Percentiles rank a stretch among this genome's conserved stretches.
Conservation (phyloP, 1,140 invertebrate genomes). For the Ostrea denselamellosa region DNA sequence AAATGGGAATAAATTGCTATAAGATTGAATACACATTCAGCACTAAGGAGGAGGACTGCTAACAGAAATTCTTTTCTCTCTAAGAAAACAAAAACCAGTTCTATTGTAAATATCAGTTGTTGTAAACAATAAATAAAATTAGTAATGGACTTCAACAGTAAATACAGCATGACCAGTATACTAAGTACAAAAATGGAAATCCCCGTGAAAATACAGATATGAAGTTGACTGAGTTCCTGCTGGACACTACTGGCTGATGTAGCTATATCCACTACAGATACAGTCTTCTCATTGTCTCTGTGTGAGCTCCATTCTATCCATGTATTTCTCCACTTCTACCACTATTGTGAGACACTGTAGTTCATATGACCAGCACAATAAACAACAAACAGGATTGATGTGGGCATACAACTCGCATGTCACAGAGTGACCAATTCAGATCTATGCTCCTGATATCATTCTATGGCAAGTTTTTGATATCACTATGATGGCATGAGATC, state of each 20-base stretch:
- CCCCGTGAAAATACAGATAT: background rate
- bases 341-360: constrained; percentile 10
- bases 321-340: background rate
- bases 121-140: constrained; percentile 11
- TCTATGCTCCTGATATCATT: constrained; percentile 8
- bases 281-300: background rate
- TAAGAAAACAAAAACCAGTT: background rate
- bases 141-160: background rate
- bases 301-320: background rate
- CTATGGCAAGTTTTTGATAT: constrained; percentile 14
- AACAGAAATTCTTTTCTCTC: background rate
- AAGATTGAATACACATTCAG: background rate
- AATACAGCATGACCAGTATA: background rate
- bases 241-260: background rate
- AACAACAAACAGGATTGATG: constrained; percentile 21
- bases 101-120: constrained; percentile 1
- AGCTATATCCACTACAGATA: background rate
- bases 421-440: constrained; percentile 2
- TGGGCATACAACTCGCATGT: background rate
- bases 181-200: background rate
- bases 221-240: background rate
- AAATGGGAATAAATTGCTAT: background rate
- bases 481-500: constrained; percentile 18
- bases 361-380: constrained; percentile 22
- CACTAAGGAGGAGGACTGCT: background rate